Evolutionary conservation across 1,140 invertebrate genomes (phyloP).

Genomic region (Heliconius himera): DNA sequence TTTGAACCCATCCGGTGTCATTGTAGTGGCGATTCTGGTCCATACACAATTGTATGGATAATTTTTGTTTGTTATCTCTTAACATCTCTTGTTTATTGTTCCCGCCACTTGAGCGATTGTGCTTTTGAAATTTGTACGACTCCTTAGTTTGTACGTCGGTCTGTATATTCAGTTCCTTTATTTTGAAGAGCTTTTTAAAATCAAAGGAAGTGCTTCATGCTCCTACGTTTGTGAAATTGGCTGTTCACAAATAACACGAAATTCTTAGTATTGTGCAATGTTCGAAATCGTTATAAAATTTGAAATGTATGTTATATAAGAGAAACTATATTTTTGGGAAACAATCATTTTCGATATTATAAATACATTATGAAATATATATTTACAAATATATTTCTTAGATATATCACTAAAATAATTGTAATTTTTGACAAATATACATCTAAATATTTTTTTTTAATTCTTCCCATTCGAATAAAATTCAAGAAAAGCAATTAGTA

Average conservation of each 20-base stretch:
- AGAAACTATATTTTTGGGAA: too few species aligned
- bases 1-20: conserved; percentile 58
- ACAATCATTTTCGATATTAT: too few species aligned
- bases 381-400: too few species aligned
- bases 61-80: conserved; percentile 27
- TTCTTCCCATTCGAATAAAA: neutral
- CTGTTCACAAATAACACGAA: neutral
- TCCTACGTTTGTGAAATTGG: conserved; percentile 10
- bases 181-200: neutral
- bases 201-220: neutral
- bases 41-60: conserved; percentile 26
- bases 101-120: conserved; percentile 8
- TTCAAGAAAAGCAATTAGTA: neutral
- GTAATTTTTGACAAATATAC: too few species aligned
- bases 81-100: conserved; percentile 20
- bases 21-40: conserved; percentile 41
- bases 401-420: too few species aligned
- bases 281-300: neutral
- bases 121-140: conserved; percentile 11
- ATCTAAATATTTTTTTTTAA: too few species aligned
- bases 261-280: neutral
- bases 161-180: neutral
- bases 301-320: neutral
- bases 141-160: neutral
- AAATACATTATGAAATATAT: too few species aligned